phyloP scores from a whole-genome alignment of 2,888 invertebrate species.

The Orchesellides sinensis region DNA sequence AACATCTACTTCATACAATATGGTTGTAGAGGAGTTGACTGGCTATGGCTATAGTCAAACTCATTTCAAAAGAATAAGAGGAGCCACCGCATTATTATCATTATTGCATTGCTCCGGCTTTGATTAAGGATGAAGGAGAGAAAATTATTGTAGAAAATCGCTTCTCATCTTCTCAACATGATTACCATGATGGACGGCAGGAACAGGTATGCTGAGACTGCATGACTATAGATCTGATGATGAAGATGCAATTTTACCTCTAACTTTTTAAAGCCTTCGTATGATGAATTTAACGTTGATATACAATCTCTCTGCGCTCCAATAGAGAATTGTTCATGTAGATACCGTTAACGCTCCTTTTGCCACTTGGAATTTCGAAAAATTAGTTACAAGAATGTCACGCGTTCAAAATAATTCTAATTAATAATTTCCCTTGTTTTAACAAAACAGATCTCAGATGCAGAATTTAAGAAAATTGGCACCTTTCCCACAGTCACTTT shows the following conservation, averaged over 20 bases:
- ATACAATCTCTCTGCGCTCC: too few species aligned
- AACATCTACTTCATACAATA: too few species aligned
- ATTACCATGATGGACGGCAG: conserved; percentile 1
- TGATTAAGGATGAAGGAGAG: neutral
- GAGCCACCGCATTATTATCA: too few species aligned
- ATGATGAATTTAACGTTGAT: too few species aligned
- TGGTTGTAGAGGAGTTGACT: too few species aligned
- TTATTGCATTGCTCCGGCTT: neutral
- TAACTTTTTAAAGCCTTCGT: too few species aligned
- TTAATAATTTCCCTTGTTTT: conserved; percentile 7
- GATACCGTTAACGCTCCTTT: too few species aligned
- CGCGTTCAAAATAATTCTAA: neutral
- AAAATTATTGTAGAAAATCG: conserved; percentile 6
- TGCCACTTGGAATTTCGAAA: neutral
- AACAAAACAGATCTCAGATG: conserved; percentile 70
- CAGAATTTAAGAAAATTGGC: conserved; percentile 74
- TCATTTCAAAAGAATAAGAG: too few species aligned
- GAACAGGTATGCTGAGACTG: neutral
- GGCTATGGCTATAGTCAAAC: too few species aligned
- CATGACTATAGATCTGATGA: neutral
- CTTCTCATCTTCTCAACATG: conserved; percentile 9
- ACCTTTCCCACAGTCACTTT: conserved; percentile 74
- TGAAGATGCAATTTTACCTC: conserved; percentile 6
- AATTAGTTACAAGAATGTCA: neutral
- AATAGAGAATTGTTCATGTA: too few species aligned